Evolutionary conservation across 2,113 vertebrate species (phyloP), one percentile per base, ranked within the genome.

Genomic region (Pandion haliaetus): DNA sequence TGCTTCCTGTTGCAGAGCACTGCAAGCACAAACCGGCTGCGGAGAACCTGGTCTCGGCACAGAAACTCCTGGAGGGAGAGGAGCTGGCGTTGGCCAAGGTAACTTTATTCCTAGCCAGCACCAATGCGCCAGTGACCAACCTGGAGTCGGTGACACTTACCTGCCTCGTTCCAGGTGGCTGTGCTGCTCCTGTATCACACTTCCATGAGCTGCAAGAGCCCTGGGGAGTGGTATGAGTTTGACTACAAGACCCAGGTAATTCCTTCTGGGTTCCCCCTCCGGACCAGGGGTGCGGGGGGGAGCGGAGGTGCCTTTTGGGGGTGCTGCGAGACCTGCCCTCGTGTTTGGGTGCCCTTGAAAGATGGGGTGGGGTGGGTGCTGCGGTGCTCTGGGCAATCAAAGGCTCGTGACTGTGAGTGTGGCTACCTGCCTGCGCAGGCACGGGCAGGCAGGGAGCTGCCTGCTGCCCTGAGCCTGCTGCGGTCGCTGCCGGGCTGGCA

Each of bases 21-120:
- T 98, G 98, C 96, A 98, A 98, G 83, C 99, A 98, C 91, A 98
- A 86, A 70, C 66, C 96, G 10, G 77, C 94, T 8, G 38, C 73
- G 6, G 98, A 98, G 67, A 97, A 86, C 42, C 86, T 98, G 54
- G 83, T 99, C 6, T 98, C 98, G 5, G 96, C 97, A 79, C 97
- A 98, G 86, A 98, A 98, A 36, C 98, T 98, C 32, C 80, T 97
- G 78, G 97, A 98, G 52, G 98, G 98, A 7, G 97, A 97, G 66
- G 98, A 99, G 44, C 72, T 99, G 92, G 99, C 99, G 24, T 92
- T 99, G 71, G 98, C 99, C 93, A 99, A 99, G 99, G 99, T 99
- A 98, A 89, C 40, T 42, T 49, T 40, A 9, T 32, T 45, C 49
- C 11, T 19, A 10, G 13, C 49, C 0, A 1, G 19, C 12, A 7